phyloP scores from a whole-genome alignment of 2,113 vertebrate genomes.

The Lepidothrix coronata region DNA sequence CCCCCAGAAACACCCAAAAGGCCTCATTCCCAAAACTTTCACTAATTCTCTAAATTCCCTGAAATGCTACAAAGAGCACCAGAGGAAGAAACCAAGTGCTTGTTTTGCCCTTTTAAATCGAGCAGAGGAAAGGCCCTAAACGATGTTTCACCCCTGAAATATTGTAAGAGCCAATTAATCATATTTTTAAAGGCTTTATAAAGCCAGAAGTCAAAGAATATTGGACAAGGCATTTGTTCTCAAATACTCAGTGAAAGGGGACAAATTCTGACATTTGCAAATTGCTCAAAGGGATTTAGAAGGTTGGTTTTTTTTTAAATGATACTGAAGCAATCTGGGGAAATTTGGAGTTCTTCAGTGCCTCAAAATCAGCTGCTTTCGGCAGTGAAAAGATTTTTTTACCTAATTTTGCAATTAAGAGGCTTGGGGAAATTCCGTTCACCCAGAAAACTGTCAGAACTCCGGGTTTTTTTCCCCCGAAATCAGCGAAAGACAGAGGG shows the following conservation, averaged over 20 bases:
- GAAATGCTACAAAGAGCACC: neutral
- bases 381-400: neutral
- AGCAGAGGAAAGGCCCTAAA: neutral
- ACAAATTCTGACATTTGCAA: neutral
- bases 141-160: neutral
- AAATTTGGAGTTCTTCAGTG: neutral
- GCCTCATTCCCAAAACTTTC: neutral
- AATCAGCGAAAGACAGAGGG: neutral
- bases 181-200: neutral
- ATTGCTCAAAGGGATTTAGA: neutral
- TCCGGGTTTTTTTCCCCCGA: neutral
- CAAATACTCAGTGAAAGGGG: neutral
- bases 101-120: neutral
- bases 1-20: accelerated
- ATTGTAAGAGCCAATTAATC: accelerated
- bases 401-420: neutral
- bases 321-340: neutral
- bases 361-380: neutral
- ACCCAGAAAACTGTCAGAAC: neutral
- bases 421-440: neutral
- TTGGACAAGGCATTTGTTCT: neutral
- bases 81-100: neutral
- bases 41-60: neutral
- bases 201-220: neutral
- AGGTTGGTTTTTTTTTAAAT: neutral